Evolutionary conservation across 2,113 vertebrate genomes (phyloP), one percentile per base, ranked within the genome.

Genomic region (Passer domesticus): DNA sequence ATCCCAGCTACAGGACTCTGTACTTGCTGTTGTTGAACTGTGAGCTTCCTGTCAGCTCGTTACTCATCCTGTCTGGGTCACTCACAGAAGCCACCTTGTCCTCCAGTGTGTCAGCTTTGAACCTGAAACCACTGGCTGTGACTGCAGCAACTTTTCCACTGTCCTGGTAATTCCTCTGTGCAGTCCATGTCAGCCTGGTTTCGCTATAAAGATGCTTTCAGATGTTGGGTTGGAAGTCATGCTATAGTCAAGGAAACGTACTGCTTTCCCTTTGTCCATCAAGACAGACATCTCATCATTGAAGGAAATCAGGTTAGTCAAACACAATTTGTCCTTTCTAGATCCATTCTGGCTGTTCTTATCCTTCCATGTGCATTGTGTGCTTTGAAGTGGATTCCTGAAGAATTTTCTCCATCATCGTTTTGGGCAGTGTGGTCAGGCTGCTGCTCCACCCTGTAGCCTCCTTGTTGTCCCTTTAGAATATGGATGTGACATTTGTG

Each of bases 401-500:
- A 74, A 62, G 56, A 33, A 35, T 86, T 72, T 77, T 23, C 24
- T 80, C 30, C 3, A 0, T 72, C 6, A 10, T 68, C 21, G 20
- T 52, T 4, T 9, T 69, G 37, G 44, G 23, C 53, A 77, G 10
- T 60, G 25, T 50, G 30, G 6, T 81, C 47, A 84, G 27, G 24
- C 37, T 66, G 20, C 17, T 60, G 16, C 47, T 73, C 35, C 35
- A 83, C 15, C 25, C 14, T 63, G 35, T 60, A 72, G 72, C 15
- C 7, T 88, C 13, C 25, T 60, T 76, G 23, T 46, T 68, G 35
- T 16, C 14, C 14, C 55, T 83, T 44, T 50, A 55, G 63, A 77
- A 35, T 7, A 39, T 0, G 1, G 44, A 56, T 3, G 1, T 55
- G 37, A 27, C 12, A 15, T 83, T 80, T 91, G 15, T 4, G 3